These are phyloP conservation scores for Galagoides demidoff DNA, from an alignment of 2,797 vertebrate genomes.

Conservation along the genomic window DNA sequence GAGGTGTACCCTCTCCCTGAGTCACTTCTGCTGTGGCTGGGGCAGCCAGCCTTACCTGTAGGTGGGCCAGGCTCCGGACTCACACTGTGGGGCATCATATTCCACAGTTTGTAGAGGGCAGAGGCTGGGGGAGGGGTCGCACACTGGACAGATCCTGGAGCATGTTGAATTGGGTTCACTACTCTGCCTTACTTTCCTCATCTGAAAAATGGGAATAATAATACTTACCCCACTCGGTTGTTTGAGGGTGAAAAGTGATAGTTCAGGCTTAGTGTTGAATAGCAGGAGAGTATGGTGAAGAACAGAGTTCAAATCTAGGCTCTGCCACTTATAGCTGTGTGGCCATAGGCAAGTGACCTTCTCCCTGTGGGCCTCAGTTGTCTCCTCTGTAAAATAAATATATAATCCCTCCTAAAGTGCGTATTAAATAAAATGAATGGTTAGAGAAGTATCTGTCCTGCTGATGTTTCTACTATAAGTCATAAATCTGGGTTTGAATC, in stretches of 20 bases:
- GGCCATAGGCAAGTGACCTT: background rate
- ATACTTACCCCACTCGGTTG: background rate
- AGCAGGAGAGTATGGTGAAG: background rate
- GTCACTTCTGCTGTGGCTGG: background rate
- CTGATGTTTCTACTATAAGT: background rate
- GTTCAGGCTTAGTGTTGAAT: background rate
- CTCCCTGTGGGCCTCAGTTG: background rate
- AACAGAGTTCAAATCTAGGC: background rate
- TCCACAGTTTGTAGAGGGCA: background rate
- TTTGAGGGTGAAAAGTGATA: background rate
- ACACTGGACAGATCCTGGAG: background rate
- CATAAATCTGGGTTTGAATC: background rate
- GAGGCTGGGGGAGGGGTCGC: background rate
- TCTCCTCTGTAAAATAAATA: background rate
- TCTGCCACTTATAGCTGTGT: background rate
- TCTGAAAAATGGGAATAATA: background rate
- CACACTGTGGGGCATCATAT: fast-evolving
- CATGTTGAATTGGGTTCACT: background rate
- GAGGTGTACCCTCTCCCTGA: background rate
- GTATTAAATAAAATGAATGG: background rate
- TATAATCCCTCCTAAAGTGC: background rate
- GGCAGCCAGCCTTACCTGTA: background rate
- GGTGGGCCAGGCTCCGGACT: background rate
- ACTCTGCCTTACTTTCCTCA: background rate
- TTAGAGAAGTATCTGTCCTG: background rate